These are phyloP conservation scores for Oscheius sp. DNA, from an alignment of 1,140 invertebrate genomes.

Conservation along the genomic window DNA sequence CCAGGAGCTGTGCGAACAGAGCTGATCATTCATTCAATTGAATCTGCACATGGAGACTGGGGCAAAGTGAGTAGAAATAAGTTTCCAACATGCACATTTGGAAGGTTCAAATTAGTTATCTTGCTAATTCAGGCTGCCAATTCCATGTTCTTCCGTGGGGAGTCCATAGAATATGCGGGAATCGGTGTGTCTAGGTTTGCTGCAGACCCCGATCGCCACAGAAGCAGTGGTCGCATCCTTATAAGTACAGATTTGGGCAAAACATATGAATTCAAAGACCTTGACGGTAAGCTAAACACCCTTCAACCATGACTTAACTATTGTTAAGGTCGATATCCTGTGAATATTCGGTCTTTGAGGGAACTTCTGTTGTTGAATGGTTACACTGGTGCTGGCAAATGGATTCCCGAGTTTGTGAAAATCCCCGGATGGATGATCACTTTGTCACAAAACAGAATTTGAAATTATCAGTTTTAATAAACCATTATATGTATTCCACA, in stretches of 20 bases:
- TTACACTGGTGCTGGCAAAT: not conserved
- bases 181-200: constrained; percentile 58
- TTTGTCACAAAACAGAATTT: constrained; percentile 19
- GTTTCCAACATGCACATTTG: no score
- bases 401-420: constrained; percentile 31
- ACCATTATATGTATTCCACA: no score
- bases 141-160: constrained; percentile 47
- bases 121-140: constrained; percentile 20
- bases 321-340: constrained; percentile 31
- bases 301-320: not conserved
- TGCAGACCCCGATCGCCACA: constrained; percentile 58
- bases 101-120: not conserved
- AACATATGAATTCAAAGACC: constrained; percentile 60
- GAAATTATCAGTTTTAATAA: no score
- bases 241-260: constrained; percentile 58
- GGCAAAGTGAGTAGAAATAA: not conserved
- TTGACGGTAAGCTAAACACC: constrained; percentile 46
- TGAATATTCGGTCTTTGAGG: constrained; percentile 18
- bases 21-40: constrained; percentile 32
- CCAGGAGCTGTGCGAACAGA: constrained; percentile 64
- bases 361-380: constrained; percentile 19
- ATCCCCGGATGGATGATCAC: constrained; percentile 38
- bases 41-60: constrained; percentile 6
- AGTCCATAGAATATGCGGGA: constrained; percentile 60
- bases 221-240: constrained; percentile 59